These are phyloP conservation scores for Theocolax elegans DNA, from an alignment of 1,140 invertebrate genomes.

Conservation along the genomic window DNA sequence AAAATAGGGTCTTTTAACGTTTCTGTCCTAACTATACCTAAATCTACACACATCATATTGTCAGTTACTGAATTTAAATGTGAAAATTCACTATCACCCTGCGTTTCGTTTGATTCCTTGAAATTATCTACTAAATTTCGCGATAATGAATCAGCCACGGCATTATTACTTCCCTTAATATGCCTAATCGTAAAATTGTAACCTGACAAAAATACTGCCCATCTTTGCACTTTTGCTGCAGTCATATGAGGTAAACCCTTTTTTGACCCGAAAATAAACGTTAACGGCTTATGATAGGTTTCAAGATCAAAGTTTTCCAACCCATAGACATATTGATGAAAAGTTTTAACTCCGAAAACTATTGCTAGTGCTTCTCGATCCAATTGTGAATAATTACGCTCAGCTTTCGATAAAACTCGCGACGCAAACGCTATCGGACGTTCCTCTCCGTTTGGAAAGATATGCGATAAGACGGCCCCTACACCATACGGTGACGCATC, in stretches of 20 bases:
- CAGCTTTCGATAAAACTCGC: slow-evolving; percentile 58
- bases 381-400: too few relatives aligned
- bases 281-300: slow-evolving; percentile 48
- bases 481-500: slow-evolving; percentile 53
- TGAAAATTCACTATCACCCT: neutral
- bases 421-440: slow-evolving; percentile 62
- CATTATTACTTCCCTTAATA: slow-evolving; percentile 42
- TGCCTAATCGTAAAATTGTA: slow-evolving; percentile 30
- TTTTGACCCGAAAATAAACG: too few relatives aligned
- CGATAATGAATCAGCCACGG: too few relatives aligned
- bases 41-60: too few relatives aligned
- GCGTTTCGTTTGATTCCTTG: too few relatives aligned
- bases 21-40: too few relatives aligned
- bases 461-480: too few relatives aligned
- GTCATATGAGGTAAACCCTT: too few relatives aligned
- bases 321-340: slow-evolving; percentile 54
- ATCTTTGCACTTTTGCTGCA: slow-evolving; percentile 30
- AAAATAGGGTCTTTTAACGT: too few relatives aligned
- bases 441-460: slow-evolving; percentile 5
- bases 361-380: slow-evolving; percentile 67
- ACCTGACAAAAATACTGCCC: neutral
- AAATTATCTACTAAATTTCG: neutral
- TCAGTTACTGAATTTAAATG: neutral
- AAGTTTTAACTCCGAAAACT: slow-evolving; percentile 63
- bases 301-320: slow-evolving; percentile 11